These are phyloP conservation scores for Meloidogyne hapla DNA, from an alignment of 1,140 invertebrate species.

Conservation along the genomic window DNA sequence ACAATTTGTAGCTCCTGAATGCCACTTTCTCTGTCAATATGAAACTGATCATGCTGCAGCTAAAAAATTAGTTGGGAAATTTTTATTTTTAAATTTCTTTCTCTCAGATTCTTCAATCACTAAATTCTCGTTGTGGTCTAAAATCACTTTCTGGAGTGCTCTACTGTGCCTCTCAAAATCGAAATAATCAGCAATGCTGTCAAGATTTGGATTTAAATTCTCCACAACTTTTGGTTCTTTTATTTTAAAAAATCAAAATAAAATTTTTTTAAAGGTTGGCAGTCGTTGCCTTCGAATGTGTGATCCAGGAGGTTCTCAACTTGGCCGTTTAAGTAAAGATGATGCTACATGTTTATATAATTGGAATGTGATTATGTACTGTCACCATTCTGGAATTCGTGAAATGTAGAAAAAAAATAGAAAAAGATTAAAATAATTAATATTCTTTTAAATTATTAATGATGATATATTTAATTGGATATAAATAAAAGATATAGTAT, in stretches of 20 bases:
- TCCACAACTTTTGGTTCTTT: conserved; percentile 10
- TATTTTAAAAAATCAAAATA: background rate
- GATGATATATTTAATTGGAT: too few species aligned
- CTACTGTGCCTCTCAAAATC: conserved; percentile 54
- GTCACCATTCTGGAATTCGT: conserved; percentile 44
- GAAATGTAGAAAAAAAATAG: background rate
- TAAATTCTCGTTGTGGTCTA: conserved; percentile 48
- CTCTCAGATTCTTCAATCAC: conserved; percentile 41
- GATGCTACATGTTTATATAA: conserved; percentile 54
- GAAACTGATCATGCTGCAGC: conserved; percentile 52
- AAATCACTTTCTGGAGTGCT: conserved; percentile 50
- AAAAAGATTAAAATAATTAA: too few species aligned
- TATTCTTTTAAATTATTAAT: too few species aligned
- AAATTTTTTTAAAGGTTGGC: conserved; percentile 4
- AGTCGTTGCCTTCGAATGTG: conserved; percentile 47
- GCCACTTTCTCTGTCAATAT: conserved; percentile 50
- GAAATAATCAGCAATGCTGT: conserved; percentile 53
- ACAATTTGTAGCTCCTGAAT: conserved; percentile 46
- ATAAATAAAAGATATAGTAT: too few species aligned
- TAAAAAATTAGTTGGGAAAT: conserved; percentile 48
- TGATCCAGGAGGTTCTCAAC: conserved; percentile 47
- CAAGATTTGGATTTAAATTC: conserved; percentile 47
- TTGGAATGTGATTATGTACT: conserved; percentile 57
- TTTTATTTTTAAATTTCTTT: background rate
- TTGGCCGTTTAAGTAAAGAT: conserved; percentile 34